A percentile compares a stretch with the other conserved stretches of the same genome.
Conservation (phyloP, 37 sponge, comb jelly and placozoan genomes). For the Crambe crambe region DNA sequence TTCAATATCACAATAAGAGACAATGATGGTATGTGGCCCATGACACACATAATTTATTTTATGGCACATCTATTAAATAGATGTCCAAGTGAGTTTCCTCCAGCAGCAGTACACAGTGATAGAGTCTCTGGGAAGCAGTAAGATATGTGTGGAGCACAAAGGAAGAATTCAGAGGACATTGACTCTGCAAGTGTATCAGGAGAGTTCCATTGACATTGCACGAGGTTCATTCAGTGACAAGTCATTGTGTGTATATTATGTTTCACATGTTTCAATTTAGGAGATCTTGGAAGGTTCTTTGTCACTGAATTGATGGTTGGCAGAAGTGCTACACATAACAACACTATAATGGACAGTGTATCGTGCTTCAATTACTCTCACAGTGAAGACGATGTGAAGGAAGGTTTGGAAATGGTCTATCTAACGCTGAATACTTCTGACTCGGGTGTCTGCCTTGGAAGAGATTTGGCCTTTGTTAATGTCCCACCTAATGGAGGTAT, state of each 20-base stretch:
- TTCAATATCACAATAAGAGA: no score
- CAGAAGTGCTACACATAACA: not conserved
- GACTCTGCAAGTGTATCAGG: not conserved
- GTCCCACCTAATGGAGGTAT: not conserved
- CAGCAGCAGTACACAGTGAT: not conserved
- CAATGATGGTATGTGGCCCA: no score
- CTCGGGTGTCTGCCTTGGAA: not conserved
- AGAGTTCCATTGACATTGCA: not conserved
- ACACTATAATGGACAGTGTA: not conserved
- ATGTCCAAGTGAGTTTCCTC: not conserved
- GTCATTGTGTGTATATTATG: no score
- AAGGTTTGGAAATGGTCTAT: not conserved
- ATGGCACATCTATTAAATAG: no score
- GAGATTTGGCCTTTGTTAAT: not conserved
- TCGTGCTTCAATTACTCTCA: not conserved
- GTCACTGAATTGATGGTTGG: not conserved
- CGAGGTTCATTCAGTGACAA: no score
- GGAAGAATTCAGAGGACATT: not conserved
- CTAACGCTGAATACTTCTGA: not conserved
- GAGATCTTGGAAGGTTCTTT: no score
- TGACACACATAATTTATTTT: no score
- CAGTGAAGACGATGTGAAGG: not conserved
- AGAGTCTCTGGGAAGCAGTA: not conserved
- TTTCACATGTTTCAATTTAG: no score
- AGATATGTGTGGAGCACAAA: not conserved